Percentiles rank a stretch among this genome's conserved stretches.
These are phyloP conservation scores for Diceros bicornis DNA, from an alignment of 2,797 vertebrate species.

Conservation along the genomic window DNA sequence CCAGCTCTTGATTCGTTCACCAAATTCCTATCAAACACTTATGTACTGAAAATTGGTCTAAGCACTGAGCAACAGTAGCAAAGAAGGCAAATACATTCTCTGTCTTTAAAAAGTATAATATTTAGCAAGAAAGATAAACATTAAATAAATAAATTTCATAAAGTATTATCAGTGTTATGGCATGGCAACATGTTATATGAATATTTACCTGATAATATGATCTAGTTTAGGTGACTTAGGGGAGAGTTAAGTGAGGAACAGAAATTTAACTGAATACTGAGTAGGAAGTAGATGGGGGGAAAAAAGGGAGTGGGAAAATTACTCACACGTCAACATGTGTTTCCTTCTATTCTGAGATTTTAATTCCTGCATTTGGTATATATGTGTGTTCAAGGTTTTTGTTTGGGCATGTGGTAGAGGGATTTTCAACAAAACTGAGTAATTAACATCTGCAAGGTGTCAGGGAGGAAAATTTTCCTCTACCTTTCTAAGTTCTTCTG, in stretches of 20 bases:
- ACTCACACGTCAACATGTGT: neutral
- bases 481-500: too few relatives aligned
- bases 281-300: neutral
- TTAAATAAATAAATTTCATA: neutral
- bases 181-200: neutral
- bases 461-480: too few relatives aligned
- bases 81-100: neutral
- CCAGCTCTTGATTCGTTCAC: neutral
- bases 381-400: neutral
- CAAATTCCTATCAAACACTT: neutral
- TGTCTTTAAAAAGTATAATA: neutral
- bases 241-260: neutral
- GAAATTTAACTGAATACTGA: neutral
- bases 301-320: neutral
- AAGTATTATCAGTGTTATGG: neutral
- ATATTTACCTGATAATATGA: neutral
- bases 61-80: neutral
- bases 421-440: neutral
- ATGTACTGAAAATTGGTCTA: neutral
- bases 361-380: neutral
- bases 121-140: neutral
- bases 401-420: neutral
- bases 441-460: neutral
- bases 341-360: neutral
- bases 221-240: neutral